Conservation (phyloP, 2,888 invertebrate species). For the Melangyna quadrimaculata region DNA sequence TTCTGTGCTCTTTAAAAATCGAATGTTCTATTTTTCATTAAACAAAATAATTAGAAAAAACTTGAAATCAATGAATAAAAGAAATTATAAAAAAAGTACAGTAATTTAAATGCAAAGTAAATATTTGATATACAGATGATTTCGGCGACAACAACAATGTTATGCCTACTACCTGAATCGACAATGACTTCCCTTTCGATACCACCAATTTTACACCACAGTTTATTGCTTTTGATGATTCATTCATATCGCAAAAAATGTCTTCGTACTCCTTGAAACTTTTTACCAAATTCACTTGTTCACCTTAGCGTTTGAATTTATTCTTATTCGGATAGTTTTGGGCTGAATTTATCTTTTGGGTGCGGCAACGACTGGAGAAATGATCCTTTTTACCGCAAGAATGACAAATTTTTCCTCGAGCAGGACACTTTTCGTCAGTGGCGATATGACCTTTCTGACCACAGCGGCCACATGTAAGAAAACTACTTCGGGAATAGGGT, state of each 20-base stretch:
- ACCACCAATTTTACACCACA: not conserved
- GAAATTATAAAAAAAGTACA: too few species aligned
- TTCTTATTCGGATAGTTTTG: not conserved
- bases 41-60: too few species aligned
- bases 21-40: too few species aligned
- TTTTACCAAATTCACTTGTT: not conserved
- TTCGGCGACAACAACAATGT: not conserved
- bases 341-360: slow-evolving; percentile 1
- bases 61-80: too few species aligned
- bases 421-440: not conserved
- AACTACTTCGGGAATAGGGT: not conserved
- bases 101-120: too few species aligned
- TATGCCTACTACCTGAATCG: not conserved
- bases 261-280: not conserved
- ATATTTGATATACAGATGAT: too few species aligned
- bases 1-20: too few species aligned
- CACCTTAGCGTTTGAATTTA: not conserved
- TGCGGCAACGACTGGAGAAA: not conserved
- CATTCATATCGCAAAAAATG: not conserved
- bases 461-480: not conserved
- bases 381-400: not conserved
- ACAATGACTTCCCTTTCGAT: not conserved
- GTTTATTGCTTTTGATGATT: not conserved
- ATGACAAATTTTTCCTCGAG: not conserved
- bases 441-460: not conserved